Evolutionary conservation across 2,113 vertebrate species (phyloP), one percentile per base, ranked within the genome.

Genomic region (Indicator indicator): DNA sequence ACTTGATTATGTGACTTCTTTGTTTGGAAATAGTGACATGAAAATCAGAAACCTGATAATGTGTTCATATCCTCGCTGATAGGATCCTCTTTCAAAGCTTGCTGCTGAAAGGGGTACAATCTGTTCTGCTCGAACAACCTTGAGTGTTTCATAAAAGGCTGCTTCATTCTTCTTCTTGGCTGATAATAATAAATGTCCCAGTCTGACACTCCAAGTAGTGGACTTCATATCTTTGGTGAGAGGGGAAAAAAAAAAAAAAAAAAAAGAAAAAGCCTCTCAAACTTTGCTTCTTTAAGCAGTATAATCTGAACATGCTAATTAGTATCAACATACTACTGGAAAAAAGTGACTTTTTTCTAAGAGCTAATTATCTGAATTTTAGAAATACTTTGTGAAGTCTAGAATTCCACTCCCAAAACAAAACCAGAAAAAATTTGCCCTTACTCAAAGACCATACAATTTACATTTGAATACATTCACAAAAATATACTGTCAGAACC

Each of bases 1-100:
- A 74, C 12, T 13, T 48, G 23, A 24, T 56, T 12, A 52, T 9
- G 15, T 36, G 20, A 60, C 52, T 87, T 84, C 36, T 67, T 20
- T 26, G 62, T 85, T 89, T 71, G 63, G 72, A 95, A 56, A 59
- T 16, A 56, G 46, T 21, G 28, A 75, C 38, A 92, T 15, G 26
- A 59, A 92, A 96, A 76, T n/a, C 27, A 90, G 84, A 88, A 94
- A 98, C 99, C 99, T 99, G 94, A 99, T 98, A 77, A 99, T 99
- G 90, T 99, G 99, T 88, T 99, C 99, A 10, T 99, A 99, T 97
- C 99, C 99, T 97, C 99, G 98, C 94, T 99, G 99, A 96, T 99
- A 99, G 76, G 99, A 99, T 56, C 99, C 99, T 96, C 99, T 99
- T 97, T 99, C 99, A 75, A 99, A 99, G 96, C 99, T 99, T 83